Evolutionary conservation across 2,888 invertebrate species (phyloP), one percentile per base, ranked within the genome.

Genomic region (Drosophila melanosoma): DNA sequence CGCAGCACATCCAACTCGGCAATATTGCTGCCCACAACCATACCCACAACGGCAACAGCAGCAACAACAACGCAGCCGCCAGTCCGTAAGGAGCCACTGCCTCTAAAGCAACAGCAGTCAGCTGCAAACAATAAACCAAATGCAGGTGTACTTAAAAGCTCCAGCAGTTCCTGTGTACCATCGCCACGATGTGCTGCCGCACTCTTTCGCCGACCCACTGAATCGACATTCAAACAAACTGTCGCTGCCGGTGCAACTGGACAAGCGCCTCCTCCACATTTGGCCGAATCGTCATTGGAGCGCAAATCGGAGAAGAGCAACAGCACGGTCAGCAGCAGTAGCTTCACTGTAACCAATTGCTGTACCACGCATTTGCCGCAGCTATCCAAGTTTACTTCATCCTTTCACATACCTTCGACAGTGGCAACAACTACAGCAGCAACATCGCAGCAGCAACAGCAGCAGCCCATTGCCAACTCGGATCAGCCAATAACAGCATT

Each of bases 1-100:
- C 92, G 93, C 42, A 93, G 93, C 75, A 91, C 89, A 7, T 93
- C 93, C 38, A 93, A 93, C 66, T 91, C 92, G 65, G 92, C 93
- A 4, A 91, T 93, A 56, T 63, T 92, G 38, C 68, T 91, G 74
- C 83, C 64, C 5, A 62, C 68, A 35, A 69, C 40, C 56, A 5
- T 49, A 23, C 17, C 60, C 12, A n/a, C 48, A 45, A 15, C 53
- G 3, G n/a, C 65, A 33, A 6, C 66, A 29, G 15, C 35, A 8
- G 3, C 59, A 20, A 42, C 38, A 1, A 23, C 42, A 26, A 17
- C 32, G n/a, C 79, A 79, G 38, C 35, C 57, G 52, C 75, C 73
- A 32, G 17, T 54, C 32, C 79, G 77, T 56, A 76, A 74, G 49
- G 74, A 77, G 48, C 59, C 51, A 33, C 49, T 57, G 0, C 29